A percentile compares a stretch with the other conserved stretches of the same genome.
Evolutionary conservation across 2,113 vertebrate genomes (phyloP).

Genomic region (Gambusia holbrooki): DNA sequence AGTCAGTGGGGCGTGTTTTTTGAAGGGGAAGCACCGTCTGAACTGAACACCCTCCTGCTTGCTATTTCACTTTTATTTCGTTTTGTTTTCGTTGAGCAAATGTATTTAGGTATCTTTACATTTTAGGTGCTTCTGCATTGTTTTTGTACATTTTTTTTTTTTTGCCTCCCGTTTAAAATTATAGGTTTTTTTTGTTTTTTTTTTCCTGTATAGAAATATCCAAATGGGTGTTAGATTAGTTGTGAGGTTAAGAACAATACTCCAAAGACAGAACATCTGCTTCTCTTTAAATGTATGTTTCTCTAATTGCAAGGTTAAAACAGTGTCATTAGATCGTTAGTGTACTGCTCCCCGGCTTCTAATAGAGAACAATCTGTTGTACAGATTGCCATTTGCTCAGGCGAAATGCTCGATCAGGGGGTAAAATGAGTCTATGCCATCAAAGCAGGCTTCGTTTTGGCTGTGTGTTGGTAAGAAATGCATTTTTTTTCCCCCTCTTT

Average conservation of each 20-base stretch:
- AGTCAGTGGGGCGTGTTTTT: conserved; percentile 43
- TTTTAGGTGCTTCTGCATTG: conserved; percentile 62
- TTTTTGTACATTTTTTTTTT: conserved; percentile 33
- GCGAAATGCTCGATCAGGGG: conserved; percentile 15
- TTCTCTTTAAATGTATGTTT: conserved; percentile 55
- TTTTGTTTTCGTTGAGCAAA: conserved; percentile 36
- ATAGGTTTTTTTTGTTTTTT: conserved; percentile 6
- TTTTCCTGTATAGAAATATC: conserved; percentile 61
- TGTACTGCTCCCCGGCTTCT: conserved; percentile 31
- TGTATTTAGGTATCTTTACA: conserved; percentile 63
- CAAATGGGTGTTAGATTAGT: conserved; percentile 63
- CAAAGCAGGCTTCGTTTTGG: neutral
- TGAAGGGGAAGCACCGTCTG: conserved; percentile 49
- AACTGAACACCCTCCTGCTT: conserved; percentile 50
- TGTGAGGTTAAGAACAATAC: conserved; percentile 62
- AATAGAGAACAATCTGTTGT: conserved; percentile 24
- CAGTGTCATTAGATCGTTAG: conserved; percentile 36
- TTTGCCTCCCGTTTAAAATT: conserved; percentile 40
- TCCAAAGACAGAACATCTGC: conserved; percentile 60
- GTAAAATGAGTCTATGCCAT: conserved; percentile 13
- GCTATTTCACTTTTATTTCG: conserved; percentile 48
- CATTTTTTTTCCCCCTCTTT: neutral
- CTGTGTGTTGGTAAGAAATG: conserved; percentile 6
- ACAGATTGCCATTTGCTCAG: conserved; percentile 35
- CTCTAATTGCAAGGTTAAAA: conserved; percentile 45